A percentile compares a stretch with the other conserved stretches of the same genome.
These are phyloP conservation scores for Baronia brevicornis DNA, from an alignment of 2,888 invertebrate genomes.

Conservation along the genomic window DNA sequence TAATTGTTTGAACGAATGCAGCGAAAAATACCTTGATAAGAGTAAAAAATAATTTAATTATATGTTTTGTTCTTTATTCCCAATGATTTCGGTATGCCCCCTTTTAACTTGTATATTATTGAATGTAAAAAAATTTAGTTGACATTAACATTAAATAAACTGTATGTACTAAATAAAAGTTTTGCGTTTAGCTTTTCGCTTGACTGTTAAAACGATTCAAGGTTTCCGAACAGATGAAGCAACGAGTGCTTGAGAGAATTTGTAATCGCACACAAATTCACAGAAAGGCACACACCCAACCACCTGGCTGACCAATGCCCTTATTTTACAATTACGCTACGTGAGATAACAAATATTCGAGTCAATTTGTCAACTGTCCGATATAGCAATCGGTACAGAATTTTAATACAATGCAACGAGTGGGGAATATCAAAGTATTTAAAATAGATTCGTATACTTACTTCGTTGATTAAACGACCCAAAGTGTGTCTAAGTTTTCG, in stretches of 20 bases:
- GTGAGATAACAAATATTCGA: conserved; percentile 22
- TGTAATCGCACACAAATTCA: conserved; percentile 24
- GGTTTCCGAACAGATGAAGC: conserved; percentile 39
- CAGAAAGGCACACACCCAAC: conserved; percentile 13
- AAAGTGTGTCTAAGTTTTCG: no score
- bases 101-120: no score
- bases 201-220: conserved; percentile 47
- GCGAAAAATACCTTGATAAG: no score
- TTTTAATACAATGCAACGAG: conserved; percentile 24
- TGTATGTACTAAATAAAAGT: conserved; percentile 16
- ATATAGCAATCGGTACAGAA: conserved; percentile 23
- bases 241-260: conserved; percentile 50
- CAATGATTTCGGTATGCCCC: no score
- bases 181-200: conserved; percentile 24
- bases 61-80: no score
- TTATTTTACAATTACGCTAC: conserved; percentile 34
- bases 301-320: conserved; percentile 22
- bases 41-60: no score
- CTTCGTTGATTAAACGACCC: no score
- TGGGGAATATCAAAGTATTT: conserved; percentile 24
- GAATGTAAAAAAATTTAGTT: no score
- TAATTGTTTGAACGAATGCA: no score
- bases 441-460: no score
- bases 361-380: conserved; percentile 29
- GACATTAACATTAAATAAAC: no score